These are phyloP conservation scores for Tupiocoris notatus DNA, from an alignment of 2,888 invertebrate species.

Conservation along the genomic window DNA sequence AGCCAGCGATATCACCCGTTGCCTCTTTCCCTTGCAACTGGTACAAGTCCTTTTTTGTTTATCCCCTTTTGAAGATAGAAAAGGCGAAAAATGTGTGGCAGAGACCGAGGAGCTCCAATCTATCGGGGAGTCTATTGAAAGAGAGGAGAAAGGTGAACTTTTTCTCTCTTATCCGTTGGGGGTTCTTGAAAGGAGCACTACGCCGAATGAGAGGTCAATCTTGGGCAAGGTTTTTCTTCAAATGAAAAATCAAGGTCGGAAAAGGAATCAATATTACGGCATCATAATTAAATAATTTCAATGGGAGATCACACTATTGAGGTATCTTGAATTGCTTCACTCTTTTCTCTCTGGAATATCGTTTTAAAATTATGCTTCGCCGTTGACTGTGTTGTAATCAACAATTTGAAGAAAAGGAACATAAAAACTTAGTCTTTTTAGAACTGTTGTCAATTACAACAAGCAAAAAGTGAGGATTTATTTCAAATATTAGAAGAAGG, in stretches of 20 bases:
- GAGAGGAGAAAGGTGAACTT: background rate
- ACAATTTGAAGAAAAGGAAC: too few species aligned
- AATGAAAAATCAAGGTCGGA: background rate
- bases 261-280: background rate
- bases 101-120: background rate
- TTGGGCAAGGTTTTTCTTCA: background rate
- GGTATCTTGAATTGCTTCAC: too few species aligned
- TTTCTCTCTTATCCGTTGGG: background rate
- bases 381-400: too few species aligned
- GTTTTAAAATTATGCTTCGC: too few species aligned
- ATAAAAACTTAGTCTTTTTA: too few species aligned
- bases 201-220: background rate
- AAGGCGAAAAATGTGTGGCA: background rate
- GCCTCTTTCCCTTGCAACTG: background rate
- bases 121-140: background rate
- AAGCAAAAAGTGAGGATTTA: too few species aligned
- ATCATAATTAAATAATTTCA: too few species aligned
- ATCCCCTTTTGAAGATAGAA: background rate
- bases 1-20: background rate
- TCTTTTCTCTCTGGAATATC: too few species aligned
- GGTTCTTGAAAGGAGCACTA: background rate
- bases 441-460: too few species aligned
- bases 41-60: background rate
- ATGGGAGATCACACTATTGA: too few species aligned
- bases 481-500: too few species aligned